phyloP scores from a whole-genome alignment of 1,140 invertebrate genomes.

The Cecropterus lyciades region DNA sequence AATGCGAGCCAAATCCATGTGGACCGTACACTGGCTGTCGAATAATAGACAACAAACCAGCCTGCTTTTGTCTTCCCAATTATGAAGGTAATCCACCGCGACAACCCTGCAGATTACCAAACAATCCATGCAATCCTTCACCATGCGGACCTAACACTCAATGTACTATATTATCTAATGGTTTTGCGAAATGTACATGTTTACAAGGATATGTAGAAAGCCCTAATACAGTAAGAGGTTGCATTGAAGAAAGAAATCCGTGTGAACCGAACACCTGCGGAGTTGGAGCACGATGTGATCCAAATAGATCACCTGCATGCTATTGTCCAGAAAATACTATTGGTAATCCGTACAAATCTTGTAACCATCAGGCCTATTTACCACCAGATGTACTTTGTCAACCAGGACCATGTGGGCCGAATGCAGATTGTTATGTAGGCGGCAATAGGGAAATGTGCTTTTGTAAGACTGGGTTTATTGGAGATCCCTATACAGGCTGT shows the following conservation, averaged over 20 bases:
- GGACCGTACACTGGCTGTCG: constrained; percentile 93
- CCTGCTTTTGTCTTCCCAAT: constrained; percentile 94
- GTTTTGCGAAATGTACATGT: constrained; percentile 94
- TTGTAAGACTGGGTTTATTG: constrained; percentile 90
- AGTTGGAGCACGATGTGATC: constrained; percentile 90
- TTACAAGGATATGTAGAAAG: constrained; percentile 92
- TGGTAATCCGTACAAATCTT: constrained; percentile 92
- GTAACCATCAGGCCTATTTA: constrained; percentile 83
- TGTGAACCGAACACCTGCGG: constrained; percentile 94
- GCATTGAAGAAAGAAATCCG: constrained; percentile 90
- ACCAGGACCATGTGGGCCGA: constrained; percentile 91
- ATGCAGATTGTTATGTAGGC: constrained; percentile 92
- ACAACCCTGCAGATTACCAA: constrained; percentile 87
- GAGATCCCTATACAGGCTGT: constrained; percentile 91
- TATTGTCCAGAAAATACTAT: constrained; percentile 90
- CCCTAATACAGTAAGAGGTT: constrained; percentile 94
- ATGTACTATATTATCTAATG: constrained; percentile 91
- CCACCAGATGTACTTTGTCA: constrained; percentile 87
- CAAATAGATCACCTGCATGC: constrained; percentile 90
- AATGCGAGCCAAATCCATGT: constrained; percentile 93
- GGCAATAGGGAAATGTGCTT: constrained; percentile 92
- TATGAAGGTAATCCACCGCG: constrained; percentile 94
- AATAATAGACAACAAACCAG: constrained; percentile 88
- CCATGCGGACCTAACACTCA: constrained; percentile 95
- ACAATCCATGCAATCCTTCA: constrained; percentile 92